phyloP scores from a whole-genome alignment of 2,113 vertebrate species.

The Pseudorasbora parva region DNA sequence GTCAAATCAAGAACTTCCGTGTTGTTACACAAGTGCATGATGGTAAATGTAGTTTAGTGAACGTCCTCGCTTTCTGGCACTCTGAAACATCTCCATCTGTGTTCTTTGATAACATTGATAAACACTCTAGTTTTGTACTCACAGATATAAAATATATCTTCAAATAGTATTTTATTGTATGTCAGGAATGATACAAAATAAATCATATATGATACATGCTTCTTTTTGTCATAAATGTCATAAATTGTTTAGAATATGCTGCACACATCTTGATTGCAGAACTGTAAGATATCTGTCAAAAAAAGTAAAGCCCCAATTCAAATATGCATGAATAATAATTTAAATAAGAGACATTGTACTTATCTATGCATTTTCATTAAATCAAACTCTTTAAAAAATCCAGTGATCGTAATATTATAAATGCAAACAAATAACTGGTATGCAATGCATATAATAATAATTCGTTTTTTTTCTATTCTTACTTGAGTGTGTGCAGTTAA shows the following conservation, averaged over 20 bases:
- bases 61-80: not conserved
- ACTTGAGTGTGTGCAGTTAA: conserved; percentile 87
- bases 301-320: not conserved
- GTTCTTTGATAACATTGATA: not conserved
- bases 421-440: not conserved
- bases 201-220: not conserved
- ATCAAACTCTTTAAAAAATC: not conserved
- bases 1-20: conserved; percentile 41
- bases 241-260: conserved; percentile 68
- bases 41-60: conserved; percentile 46
- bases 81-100: not conserved
- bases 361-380: not conserved
- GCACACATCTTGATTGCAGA: conserved; percentile 79
- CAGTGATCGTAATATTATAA: not conserved
- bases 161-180: conserved; percentile 22
- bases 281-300: conserved; percentile 75
- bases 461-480: conserved; percentile 33
- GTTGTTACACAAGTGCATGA: conserved; percentile 25
- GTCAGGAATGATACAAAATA: not conserved
- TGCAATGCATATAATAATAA: not conserved
- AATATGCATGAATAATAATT: conserved; percentile 26
- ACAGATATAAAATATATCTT: not conserved
- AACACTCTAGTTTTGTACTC: not conserved
- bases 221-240: not conserved
- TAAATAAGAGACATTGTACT: not conserved